These are phyloP conservation scores for Agrochola circellaris DNA, from an alignment of 2,888 invertebrate species.

Conservation along the genomic window DNA sequence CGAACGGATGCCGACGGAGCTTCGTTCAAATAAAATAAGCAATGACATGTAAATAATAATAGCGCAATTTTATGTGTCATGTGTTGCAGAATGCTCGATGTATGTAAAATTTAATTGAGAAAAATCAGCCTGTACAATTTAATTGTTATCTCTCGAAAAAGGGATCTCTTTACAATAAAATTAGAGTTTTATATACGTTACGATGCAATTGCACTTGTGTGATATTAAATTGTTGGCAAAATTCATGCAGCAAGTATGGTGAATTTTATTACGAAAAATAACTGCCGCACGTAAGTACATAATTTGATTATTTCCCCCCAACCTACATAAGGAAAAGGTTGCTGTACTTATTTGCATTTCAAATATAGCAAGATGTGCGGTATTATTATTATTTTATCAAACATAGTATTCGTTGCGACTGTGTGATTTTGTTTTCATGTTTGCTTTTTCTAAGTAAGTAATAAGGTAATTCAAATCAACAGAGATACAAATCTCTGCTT, in stretches of 20 bases:
- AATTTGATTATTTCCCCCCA: constrained; percentile 36
- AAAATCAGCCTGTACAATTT: neutral
- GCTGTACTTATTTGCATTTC: constrained; percentile 41
- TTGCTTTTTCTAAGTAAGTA: neutral
- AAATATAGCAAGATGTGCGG: constrained; percentile 14
- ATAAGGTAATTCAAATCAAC: no score
- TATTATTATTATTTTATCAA: constrained; percentile 2
- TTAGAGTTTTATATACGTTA: neutral
- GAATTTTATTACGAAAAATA: constrained; percentile 25
- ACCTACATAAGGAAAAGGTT: constrained; percentile 27
- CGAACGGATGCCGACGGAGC: constrained; percentile 3
- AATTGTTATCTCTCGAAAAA: neutral
- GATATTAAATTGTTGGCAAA: neutral
- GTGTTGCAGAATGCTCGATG: neutral
- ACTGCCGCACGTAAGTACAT: constrained; percentile 8
- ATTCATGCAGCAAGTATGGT: neutral
- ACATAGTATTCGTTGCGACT: neutral
- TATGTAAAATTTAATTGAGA: neutral
- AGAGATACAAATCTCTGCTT: no score
- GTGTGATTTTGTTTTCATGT: neutral
- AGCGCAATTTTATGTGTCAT: constrained; percentile 4
- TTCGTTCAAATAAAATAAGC: constrained; percentile 44
- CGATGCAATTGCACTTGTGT: neutral
- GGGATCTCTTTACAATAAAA: neutral
- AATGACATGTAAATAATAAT: constrained; percentile 50